Evolutionary conservation across 2,113 vertebrate species (phyloP), one percentile per base, ranked within the genome.

Genomic region (Scophthalmus maximus): DNA sequence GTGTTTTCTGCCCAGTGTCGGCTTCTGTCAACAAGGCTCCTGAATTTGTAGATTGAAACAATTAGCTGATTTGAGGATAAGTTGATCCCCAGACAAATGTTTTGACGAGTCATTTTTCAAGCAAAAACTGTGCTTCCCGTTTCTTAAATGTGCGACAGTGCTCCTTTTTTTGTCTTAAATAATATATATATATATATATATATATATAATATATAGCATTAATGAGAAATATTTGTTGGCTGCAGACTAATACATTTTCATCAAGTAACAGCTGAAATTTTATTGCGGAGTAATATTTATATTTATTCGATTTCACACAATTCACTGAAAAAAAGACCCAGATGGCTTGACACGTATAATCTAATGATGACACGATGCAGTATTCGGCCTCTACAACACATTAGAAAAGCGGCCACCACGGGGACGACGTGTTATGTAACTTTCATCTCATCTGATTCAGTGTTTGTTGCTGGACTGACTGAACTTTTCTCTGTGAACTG

Each of bases 361-460:
- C 30, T 32, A 65, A 66, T 36, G 17, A 50, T 49, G 30, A 59
- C 73, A 78, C 40, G 47, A 68, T 69, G 10, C 77, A 55, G 57
- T 44, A 66, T 77, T 72, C 23, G n/a, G 2, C 56, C 68, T 80
- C 57, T 22, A 44, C 65, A 70, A 44, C 40, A 49, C 55, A 59
- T 72, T 10, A 38, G 15, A 69, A 47, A 60, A 64, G 26, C 58
- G 68, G 60, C 63, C 47, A 69, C 61, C 59, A 61, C 11, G 42
- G 15, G 7, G 51, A 61, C 36, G 78, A 50, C 38, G 63, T 15
- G 51, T 88, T 81, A 87, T 60, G 64, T 47, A 83, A 84, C 68
- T 63, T 15, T 77, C 40, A 53, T 82, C 70, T 68, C 30, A 47
- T 40, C 34, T 3, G 20, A 57, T 72, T 26, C 77, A 68, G 65